Evolutionary conservation across 2,113 vertebrate species (phyloP).

Genomic region (Triplophysa dalaica): DNA sequence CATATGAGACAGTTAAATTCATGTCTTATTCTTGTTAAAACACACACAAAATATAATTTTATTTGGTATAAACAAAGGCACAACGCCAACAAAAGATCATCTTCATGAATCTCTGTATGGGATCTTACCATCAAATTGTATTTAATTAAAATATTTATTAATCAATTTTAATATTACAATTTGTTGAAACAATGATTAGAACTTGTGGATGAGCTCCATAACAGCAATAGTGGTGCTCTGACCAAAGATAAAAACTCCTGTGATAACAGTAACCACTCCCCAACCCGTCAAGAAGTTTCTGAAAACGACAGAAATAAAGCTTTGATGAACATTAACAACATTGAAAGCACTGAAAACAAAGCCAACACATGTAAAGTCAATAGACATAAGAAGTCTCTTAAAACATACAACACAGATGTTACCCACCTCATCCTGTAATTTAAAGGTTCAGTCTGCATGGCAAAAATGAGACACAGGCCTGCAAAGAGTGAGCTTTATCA

Average conservation of each 20-base stretch:
- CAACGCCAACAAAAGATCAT: background rate
- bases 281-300: slow-evolving; percentile 80
- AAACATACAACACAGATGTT: background rate
- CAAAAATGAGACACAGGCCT: slow-evolving; percentile 90
- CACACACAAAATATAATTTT: background rate
- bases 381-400: background rate
- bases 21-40: background rate
- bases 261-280: slow-evolving; percentile 72
- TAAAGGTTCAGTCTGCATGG: slow-evolving; percentile 71
- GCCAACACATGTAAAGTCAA: background rate
- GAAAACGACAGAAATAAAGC: background rate
- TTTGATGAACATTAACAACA: background rate
- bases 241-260: slow-evolving; percentile 73
- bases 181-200: slow-evolving; percentile 24
- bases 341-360: background rate
- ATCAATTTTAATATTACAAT: background rate
- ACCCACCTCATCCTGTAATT: slow-evolving; percentile 78
- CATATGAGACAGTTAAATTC: background rate
- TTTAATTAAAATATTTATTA: no score
- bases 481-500: slow-evolving; percentile 47
- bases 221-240: slow-evolving; percentile 68
- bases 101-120: no score
- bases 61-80: no score
- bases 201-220: slow-evolving; percentile 49
- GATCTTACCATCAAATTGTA: no score